A percentile compares a stretch with the other conserved stretches of the same genome.
Conservation (phyloP, 1,140 invertebrate species). For the Drosophila paulistorum region DNA sequence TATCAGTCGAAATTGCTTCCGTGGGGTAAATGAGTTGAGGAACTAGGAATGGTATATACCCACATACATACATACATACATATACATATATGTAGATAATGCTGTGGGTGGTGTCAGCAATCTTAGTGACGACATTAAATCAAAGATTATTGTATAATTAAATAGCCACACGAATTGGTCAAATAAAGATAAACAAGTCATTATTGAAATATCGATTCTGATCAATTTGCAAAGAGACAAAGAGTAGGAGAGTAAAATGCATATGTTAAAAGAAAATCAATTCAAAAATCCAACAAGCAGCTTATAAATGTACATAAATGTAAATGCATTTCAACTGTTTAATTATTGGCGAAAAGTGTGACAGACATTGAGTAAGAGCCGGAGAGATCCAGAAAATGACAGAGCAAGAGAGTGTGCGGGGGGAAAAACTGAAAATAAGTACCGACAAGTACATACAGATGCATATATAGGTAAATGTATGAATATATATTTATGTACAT, state of each 20-base stretch:
- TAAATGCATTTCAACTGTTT: constrained; percentile 9
- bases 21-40: too few species aligned
- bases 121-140: constrained; percentile 34
- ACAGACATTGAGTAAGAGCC: neutral
- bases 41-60: too few species aligned
- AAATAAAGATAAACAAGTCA: constrained; percentile 10
- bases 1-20: neutral
- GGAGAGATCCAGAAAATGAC: neutral
- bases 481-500: neutral
- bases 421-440: constrained; percentile 43
- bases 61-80: too few species aligned
- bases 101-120: neutral
- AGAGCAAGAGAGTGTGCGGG: too few species aligned
- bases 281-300: neutral
- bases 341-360: constrained; percentile 11
- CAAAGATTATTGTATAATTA: constrained; percentile 52
- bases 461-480: too few species aligned
- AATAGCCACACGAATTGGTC: constrained; percentile 19
- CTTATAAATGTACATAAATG: constrained; percentile 24
- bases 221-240: constrained; percentile 7
- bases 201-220: neutral
- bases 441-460: constrained; percentile 20
- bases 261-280: neutral
- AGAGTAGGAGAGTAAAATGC: neutral
- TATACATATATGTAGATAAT: too few species aligned